These are phyloP conservation scores for Ictidomys tridecemlineatus DNA, from an alignment of 2,113 vertebrate genomes.

Conservation along the genomic window DNA sequence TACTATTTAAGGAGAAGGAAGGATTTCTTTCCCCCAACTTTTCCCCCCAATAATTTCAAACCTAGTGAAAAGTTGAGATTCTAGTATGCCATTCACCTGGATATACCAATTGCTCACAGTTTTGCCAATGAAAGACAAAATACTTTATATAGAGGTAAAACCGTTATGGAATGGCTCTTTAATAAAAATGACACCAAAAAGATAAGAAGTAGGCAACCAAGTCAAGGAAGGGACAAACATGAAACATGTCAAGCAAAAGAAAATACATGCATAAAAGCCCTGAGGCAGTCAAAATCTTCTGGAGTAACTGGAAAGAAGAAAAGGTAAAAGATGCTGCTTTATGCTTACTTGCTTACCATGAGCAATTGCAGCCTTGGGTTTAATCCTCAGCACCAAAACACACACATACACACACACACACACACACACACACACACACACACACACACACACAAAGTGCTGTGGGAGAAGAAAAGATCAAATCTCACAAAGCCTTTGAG, in stretches of 20 bases:
- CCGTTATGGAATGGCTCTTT: neutral
- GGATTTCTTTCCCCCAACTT: neutral
- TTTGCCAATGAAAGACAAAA: neutral
- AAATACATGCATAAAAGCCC: neutral
- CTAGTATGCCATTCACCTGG: neutral
- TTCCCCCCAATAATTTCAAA: slow-evolving; percentile 6
- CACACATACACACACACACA: too few species aligned
- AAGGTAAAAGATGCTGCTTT: neutral
- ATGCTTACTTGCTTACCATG: neutral
- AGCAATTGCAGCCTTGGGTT: neutral
- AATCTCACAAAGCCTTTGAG: neutral
- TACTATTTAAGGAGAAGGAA: neutral
- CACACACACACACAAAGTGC: neutral
- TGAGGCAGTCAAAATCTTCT: neutral
- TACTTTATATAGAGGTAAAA: neutral
- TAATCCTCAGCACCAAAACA: neutral
- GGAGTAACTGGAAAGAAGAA: neutral
- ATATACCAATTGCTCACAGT: neutral
- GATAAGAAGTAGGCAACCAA: neutral
- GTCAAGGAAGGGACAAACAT: neutral
- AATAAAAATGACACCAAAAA: neutral
- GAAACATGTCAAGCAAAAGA: neutral
- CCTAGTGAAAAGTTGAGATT: slow-evolving; percentile 4
- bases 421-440: too few species aligned
- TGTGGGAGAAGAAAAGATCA: neutral